Conservation (phyloP, 2,797 vertebrate genomes). For the Mormyrus hasselquistii region DNA sequence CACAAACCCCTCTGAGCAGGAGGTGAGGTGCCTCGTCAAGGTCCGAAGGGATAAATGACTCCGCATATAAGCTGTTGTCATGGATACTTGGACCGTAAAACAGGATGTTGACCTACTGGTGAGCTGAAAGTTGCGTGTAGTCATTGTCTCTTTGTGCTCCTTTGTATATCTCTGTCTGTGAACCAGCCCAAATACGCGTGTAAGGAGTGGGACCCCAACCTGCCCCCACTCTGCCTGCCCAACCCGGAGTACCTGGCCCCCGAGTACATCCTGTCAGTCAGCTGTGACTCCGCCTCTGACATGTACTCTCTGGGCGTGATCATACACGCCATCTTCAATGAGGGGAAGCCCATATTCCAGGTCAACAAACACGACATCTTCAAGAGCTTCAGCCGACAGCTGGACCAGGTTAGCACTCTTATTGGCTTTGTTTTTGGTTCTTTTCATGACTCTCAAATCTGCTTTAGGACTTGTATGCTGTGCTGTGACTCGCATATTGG, state of each 20-base stretch:
- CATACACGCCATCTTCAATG: conserved; percentile 89
- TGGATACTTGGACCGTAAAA: not conserved
- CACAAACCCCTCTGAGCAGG: conserved; percentile 82
- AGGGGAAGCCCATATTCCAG: conserved; percentile 91
- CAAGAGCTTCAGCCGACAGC: conserved; percentile 94
- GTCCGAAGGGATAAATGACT: not conserved
- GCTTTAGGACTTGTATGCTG: not conserved
- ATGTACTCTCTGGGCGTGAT: conserved; percentile 96
- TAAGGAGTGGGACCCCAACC: conserved; percentile 97
- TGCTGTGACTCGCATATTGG: not conserved
- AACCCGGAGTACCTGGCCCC: conserved; percentile 96
- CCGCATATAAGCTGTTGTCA: not conserved
- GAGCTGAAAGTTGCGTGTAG: not conserved
- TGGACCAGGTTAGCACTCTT: conserved; percentile 79
- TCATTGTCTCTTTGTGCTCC: not conserved
- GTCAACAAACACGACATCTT: conserved; percentile 98
- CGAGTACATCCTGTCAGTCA: conserved; percentile 95
- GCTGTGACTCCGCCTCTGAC: conserved; percentile 92
- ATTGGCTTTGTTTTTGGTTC: not conserved
- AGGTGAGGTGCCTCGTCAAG: conserved; percentile 59
- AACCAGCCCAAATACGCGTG: conserved; percentile 81
- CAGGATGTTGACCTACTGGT: not conserved
- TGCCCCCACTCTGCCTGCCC: conserved; percentile 88
- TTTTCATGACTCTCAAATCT: not conserved
- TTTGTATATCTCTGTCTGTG: conserved; percentile 21